Conservation (phyloP, 2,888 invertebrate species). For the Allophyes oxyacanthae region DNA sequence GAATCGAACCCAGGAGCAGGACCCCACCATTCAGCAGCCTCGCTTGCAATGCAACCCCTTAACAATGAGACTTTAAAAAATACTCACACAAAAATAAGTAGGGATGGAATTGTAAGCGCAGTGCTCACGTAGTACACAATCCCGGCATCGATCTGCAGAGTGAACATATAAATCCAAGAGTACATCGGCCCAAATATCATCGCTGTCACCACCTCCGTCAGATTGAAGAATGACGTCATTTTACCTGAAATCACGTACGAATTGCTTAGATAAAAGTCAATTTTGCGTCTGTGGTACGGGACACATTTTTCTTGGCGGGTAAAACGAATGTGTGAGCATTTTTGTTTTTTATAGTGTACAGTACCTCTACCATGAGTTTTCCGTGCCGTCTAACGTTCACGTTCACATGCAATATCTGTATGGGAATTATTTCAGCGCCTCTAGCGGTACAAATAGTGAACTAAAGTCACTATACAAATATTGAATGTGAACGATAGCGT, state of each 20-base stretch:
- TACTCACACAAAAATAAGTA: slow-evolving; percentile 90
- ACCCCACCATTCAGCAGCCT: too few species aligned
- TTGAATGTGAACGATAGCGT: too few species aligned
- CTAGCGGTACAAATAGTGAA: too few species aligned
- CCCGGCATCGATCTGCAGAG: slow-evolving; percentile 90
- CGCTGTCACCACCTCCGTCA: slow-evolving; percentile 92
- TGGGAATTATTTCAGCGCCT: too few species aligned
- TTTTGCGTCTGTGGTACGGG: slow-evolving; percentile 21
- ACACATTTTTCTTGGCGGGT: slow-evolving; percentile 16
- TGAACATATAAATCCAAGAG: slow-evolving; percentile 91
- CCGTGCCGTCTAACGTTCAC: too few species aligned
- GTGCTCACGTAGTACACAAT: slow-evolving; percentile 92
- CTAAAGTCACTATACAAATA: too few species aligned
- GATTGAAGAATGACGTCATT: slow-evolving; percentile 92
- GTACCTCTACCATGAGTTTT: too few species aligned
- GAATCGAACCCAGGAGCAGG: too few species aligned
- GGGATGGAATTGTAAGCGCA: slow-evolving; percentile 90
- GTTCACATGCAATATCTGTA: too few species aligned
- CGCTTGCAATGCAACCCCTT: too few species aligned
- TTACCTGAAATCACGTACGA: slow-evolving; percentile 86
- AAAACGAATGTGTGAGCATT: neutral
- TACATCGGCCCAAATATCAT: slow-evolving; percentile 92
- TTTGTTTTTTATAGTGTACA: neutral
- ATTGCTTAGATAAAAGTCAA: slow-evolving; percentile 29
- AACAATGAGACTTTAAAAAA: too few species aligned